Conservation (phyloP, 2,797 vertebrate genomes). For the Melanotaenia boesemani region DNA sequence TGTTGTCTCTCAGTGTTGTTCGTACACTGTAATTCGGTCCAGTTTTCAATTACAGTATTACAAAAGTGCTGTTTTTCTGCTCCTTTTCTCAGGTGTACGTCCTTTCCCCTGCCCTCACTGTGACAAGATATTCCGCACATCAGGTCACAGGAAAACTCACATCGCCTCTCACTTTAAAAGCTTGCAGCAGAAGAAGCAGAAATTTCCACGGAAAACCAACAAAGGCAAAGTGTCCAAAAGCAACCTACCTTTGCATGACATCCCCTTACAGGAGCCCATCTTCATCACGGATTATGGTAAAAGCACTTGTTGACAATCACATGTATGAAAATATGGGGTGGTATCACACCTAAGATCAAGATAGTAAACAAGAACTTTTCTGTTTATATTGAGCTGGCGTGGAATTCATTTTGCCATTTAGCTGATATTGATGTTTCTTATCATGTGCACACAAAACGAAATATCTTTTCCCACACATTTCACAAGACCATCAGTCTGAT, state of each 20-base stretch:
- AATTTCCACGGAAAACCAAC: constrained; percentile 91
- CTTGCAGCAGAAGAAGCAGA: constrained; percentile 90
- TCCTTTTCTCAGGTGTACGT: constrained; percentile 86
- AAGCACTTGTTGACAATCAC: background rate
- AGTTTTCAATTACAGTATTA: too few relatives aligned
- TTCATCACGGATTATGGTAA: constrained; percentile 98
- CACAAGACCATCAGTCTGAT: constrained; percentile 11
- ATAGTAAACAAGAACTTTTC: background rate
- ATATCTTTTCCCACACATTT: background rate
- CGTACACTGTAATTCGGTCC: background rate
- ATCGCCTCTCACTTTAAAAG: constrained; percentile 97
- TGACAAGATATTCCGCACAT: constrained; percentile 97
- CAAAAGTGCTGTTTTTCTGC: constrained; percentile 23
- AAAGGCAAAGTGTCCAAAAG: constrained; percentile 91
- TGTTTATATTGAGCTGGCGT: background rate
- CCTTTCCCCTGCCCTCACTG: constrained; percentile 98
- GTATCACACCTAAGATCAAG: background rate
- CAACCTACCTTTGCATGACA: constrained; percentile 89
- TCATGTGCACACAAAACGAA: background rate
- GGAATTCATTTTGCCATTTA: background rate
- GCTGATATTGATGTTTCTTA: background rate
- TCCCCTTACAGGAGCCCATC: constrained; percentile 96
- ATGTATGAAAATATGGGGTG: background rate
- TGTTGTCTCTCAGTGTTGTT: too few relatives aligned
- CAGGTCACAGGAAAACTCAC: constrained; percentile 97